Percentiles rank a stretch among this genome's conserved stretches.
Evolutionary conservation across 2,888 invertebrate genomes (phyloP).

Genomic region (Griposia aprilina): DNA sequence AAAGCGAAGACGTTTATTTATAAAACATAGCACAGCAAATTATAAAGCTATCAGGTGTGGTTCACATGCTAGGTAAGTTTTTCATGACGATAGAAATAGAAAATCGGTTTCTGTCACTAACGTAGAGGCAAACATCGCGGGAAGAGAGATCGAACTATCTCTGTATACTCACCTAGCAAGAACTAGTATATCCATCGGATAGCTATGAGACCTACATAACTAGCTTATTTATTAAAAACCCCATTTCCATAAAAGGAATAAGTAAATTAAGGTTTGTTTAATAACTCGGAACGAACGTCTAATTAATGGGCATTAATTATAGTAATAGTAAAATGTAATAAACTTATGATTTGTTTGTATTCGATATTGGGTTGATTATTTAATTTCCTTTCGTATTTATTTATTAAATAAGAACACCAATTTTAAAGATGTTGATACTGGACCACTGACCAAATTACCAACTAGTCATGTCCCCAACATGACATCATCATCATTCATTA

Average conservation of each 20-base stretch:
- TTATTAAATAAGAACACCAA: constrained; percentile 15
- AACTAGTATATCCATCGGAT: constrained; percentile 15
- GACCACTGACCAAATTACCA: not conserved
- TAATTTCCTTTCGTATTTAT: constrained; percentile 29
- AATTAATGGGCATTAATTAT: constrained; percentile 40
- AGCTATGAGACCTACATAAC: constrained; percentile 44
- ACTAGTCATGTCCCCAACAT: no score
- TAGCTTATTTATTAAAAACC: constrained; percentile 45
- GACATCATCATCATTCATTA: no score
- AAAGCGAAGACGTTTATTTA: constrained; percentile 36
- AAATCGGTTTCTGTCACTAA: constrained; percentile 53
- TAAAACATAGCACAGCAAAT: constrained; percentile 55
- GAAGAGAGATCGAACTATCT: constrained; percentile 46
- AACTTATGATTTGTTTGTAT: constrained; percentile 41
- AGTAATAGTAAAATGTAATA: constrained; percentile 41
- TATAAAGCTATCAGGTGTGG: constrained; percentile 42
- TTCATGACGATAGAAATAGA: constrained; percentile 62
- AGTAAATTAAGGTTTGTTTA: constrained; percentile 48
- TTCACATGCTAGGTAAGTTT: constrained; percentile 53
- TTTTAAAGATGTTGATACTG: not conserved
- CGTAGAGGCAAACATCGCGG: constrained; percentile 19
- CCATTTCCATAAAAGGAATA: constrained; percentile 49
- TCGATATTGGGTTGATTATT: not conserved
- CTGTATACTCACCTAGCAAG: constrained; percentile 15
- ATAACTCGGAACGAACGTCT: constrained; percentile 24